Evolutionary conservation across 2,797 vertebrate species (phyloP), one percentile per base, ranked within the genome.

Genomic region (Siniperca undulata): DNA sequence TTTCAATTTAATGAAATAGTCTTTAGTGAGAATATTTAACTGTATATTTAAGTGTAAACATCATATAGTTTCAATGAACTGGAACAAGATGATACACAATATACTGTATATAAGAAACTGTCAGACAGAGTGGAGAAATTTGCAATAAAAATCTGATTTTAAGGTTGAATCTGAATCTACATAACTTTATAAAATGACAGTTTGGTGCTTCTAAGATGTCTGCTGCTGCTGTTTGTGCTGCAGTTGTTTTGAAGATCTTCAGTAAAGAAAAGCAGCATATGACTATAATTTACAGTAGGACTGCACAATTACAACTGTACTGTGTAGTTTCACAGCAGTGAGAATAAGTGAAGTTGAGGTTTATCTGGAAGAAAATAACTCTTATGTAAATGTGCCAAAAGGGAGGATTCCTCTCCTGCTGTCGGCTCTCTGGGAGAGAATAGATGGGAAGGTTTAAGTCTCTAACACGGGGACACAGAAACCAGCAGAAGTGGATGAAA

Each of bases 341-440:
- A 70, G 59, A 55, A 48, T 55, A 30, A 58, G 50, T 27, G 40
- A 74, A 66, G 68, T 53, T n/a, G 2, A 50, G 71, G 74, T 74
- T 82, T 83, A 80, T 78, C 50, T 66, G 69, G 52, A 38, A 72
- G 75, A 82, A 73, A 75, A 81, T 56, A 76, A 68, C 62, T 72
- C 52, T 78, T 30, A 65, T 72, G 71, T 76, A 76, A 87, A 84
- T 84, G 34, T 81, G 78, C 65, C 78, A 38, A 40, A 69, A 48
- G 60, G 61, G 34, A 72, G 44, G 64, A 61, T 68, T 69, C 68
- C 34, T 59, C 38, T 65, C 59, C 67, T n/a, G 76, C 66, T 53
- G 70, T 61, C 36, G 3, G 36, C 62, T 53, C 8, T 20, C 58
- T 24, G 60, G 10, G 24, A 70, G 64, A 30, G 52, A 56, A 71